These are phyloP conservation scores for Cosmorhoe ocellata DNA, from an alignment of 2,888 invertebrate species.

Conservation along the genomic window DNA sequence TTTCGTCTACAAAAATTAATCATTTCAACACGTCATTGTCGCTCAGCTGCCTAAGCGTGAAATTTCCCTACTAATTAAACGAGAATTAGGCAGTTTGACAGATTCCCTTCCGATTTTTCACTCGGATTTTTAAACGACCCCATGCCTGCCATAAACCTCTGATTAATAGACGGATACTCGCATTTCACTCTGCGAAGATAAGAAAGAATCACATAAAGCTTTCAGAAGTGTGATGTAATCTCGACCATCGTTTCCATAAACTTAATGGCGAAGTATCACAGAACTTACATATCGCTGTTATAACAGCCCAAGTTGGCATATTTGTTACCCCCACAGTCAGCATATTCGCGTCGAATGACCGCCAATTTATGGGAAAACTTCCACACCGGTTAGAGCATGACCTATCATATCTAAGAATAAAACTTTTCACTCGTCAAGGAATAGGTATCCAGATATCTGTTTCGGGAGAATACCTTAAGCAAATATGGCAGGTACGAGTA, in stretches of 20 bases:
- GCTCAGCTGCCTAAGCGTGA: constrained; percentile 64
- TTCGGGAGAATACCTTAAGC: constrained; percentile 72
- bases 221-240: constrained; percentile 81
- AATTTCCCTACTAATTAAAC: constrained; percentile 76
- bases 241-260: constrained; percentile 79
- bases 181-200: constrained; percentile 55
- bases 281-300: constrained; percentile 82
- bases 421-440: constrained; percentile 79
- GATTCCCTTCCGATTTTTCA: constrained; percentile 70
- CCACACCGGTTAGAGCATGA: constrained; percentile 74
- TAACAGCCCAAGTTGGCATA: constrained; percentile 82
- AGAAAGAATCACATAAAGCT: constrained; percentile 77
- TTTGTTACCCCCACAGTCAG: constrained; percentile 82
- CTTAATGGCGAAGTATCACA: constrained; percentile 81
- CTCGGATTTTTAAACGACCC: constrained; percentile 42
- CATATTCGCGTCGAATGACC: constrained; percentile 82
- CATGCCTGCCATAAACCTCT: constrained; percentile 62
- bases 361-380: constrained; percentile 82
- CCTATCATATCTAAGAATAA: constrained; percentile 72
- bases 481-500: constrained; percentile 80
- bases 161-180: constrained; percentile 60
- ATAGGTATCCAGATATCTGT: constrained; percentile 52
- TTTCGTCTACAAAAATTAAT: constrained; percentile 75
- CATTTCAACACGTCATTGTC: constrained; percentile 80
- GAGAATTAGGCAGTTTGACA: constrained; percentile 77